Evolutionary conservation across 2,888 invertebrate species (phyloP), one percentile per base, ranked within the genome.

Genomic region (Athripsodes cinereus): DNA sequence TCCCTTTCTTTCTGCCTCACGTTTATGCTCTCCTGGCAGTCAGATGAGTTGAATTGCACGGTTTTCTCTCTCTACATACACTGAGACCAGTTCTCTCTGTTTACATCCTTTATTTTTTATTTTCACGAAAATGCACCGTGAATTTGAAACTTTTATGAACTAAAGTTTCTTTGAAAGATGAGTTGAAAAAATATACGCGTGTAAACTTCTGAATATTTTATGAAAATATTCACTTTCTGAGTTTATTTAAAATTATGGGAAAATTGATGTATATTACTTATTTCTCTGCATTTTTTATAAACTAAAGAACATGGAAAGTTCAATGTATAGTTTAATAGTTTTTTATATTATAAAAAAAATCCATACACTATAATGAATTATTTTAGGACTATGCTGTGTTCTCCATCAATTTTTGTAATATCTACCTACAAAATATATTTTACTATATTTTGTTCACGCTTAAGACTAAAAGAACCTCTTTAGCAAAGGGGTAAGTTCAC

Each of bases 131-230:
- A 40, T 40, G 40, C 40, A 40, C n/a, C 3, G 40, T 40, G 40
- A 40, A 40, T 40, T 40, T 40, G 26, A 40, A 40, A 40, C 40
- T 40, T 40, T 40, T 40, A 40, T 40, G n/a, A 40, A 40, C n/a
- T 40, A 3, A 40, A 40, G n/a, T 40, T 40, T 40, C 40, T 40
- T 40, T 40, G n/a, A 40, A 40, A 40, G 40, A 40, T 16, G 40
- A 40, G 3, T 40, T 13, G 40, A 40, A 40, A 40, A 40, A n/a
- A 40, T 40, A 16, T 40, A 40, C 40, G 40, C 16, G 40, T 16
- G 40, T 8, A 13, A 40, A 40, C 13, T n/a, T n/a, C 3, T 13
- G 16, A 40, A 40, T n/a, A 40, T 13, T 40, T 40, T 40, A 40
- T 40, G 40, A 8, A 40, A 16, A 40, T 40, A 8, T 40, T 40